Evolutionary conservation across 2,888 invertebrate species (phyloP), one percentile per base, ranked within the genome.

Genomic region (Muscina levida): DNA sequence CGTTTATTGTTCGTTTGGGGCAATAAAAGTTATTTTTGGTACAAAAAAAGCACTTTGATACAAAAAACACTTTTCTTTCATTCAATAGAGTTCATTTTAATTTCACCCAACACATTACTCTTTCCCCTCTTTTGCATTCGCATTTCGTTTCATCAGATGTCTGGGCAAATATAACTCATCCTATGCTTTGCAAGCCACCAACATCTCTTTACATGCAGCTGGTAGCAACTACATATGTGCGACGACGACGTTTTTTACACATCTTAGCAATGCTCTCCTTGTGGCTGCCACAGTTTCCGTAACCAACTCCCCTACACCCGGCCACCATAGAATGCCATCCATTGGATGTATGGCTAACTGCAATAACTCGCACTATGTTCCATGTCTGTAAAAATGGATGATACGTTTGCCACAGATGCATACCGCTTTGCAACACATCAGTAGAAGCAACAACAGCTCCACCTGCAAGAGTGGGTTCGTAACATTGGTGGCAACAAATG

Each of bases 361-460:
- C 72, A 65, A 57, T 76, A 73, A 80, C 80, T 80, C 42, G 62
- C 39, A 59, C 17, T 37, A 13, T 62, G n/a, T 65, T 24, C 15
- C 13, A 26, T 44, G n/a, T 17, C 6, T 46, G 44, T 56, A 37
- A 48, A 76, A 11, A 39, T 22, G 24, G 72, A 72, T 80, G 42
- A 39, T 44, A 56, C 74, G 13, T 24, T 77, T 77, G 77, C 80
- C 73, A 74, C 73, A 73, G 70, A 57, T 65, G 59, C 66, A 62
- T 68, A 57, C 26, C 48, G n/a, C n/a, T n/a, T 46, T 56, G n/a
- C 65, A 42, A 46, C 71, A 48, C 57, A 66, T 11, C 66, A 71
- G 0, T 44, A 46, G 13, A 31, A 19, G 8, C 56, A 57, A n/a
- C n/a, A n/a, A 0, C 26, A 48, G 13, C 67, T 53, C 10, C 37